Conservation (phyloP, 2,888 invertebrate species). For the Diaphora mendica region DNA sequence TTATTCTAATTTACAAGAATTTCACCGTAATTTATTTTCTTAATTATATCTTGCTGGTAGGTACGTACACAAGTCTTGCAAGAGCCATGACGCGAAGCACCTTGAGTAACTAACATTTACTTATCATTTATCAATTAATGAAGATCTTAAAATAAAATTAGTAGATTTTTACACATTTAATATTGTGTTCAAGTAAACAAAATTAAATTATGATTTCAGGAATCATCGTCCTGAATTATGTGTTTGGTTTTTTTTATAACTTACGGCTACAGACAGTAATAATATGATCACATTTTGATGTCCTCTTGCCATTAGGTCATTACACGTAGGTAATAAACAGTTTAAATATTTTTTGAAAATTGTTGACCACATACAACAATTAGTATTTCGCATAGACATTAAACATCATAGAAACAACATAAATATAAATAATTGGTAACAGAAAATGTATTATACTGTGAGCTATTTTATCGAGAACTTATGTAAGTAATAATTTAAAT, state of each 20-base stretch:
- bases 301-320: not conserved
- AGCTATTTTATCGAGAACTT: not conserved
- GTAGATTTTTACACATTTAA: not conserved
- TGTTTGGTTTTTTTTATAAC: not conserved
- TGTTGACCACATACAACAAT: not conserved
- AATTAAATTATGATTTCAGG: not conserved
- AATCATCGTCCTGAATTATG: not conserved
- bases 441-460: not conserved
- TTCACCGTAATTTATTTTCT: conserved; percentile 43
- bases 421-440: not conserved
- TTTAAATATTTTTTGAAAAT: not conserved
- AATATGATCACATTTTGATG: not conserved
- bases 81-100: conserved; percentile 61
- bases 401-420: not conserved
- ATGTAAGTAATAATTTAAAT: no score
- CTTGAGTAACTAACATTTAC: conserved; percentile 44
- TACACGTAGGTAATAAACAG: not conserved
- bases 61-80: conserved; percentile 42
- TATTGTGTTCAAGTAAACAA: not conserved
- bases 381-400: not conserved
- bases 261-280: not conserved
- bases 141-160: conserved; percentile 52
- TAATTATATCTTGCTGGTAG: conserved; percentile 21
- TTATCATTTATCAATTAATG: conserved; percentile 29
- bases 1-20: conserved; percentile 49